A percentile compares a stretch with the other conserved stretches of the same genome.
Evolutionary conservation across 2,113 vertebrate genomes (phyloP).

Genomic region (Indicator maculatus): DNA sequence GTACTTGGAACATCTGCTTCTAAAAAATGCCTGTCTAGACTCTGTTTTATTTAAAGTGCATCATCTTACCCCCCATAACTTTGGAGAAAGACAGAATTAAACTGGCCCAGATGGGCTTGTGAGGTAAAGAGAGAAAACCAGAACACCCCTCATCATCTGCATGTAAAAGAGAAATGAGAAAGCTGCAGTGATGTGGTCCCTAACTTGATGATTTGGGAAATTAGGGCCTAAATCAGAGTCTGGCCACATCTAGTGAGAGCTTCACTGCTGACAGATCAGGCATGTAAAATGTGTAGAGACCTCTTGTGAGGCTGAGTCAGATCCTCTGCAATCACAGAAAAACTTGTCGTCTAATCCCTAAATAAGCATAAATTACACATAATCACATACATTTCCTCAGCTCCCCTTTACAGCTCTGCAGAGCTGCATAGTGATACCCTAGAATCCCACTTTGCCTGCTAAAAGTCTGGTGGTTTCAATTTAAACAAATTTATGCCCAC

Average conservation of each 20-base stretch:
- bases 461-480: background rate
- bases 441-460: background rate
- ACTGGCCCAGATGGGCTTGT: background rate
- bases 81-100: constrained; percentile 25
- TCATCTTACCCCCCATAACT: constrained; percentile 4
- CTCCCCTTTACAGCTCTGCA: background rate
- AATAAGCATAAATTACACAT: background rate
- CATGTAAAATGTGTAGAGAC: background rate
- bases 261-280: background rate
- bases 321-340: background rate
- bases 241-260: background rate
- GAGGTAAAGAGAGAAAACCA: background rate
- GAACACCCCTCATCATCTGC: background rate
- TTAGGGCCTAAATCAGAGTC: background rate
- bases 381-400: background rate
- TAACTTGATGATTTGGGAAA: background rate
- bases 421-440: background rate
- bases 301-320: background rate
- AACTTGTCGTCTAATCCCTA: background rate
- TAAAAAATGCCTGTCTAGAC: background rate
- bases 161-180: background rate
- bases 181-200: background rate
- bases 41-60: constrained; percentile 22
- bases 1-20: constrained; percentile 39
- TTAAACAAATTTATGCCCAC: background rate